Evolutionary conservation across 2,888 invertebrate species (phyloP).

Genomic region (Callyntrura guangdongensis): DNA sequence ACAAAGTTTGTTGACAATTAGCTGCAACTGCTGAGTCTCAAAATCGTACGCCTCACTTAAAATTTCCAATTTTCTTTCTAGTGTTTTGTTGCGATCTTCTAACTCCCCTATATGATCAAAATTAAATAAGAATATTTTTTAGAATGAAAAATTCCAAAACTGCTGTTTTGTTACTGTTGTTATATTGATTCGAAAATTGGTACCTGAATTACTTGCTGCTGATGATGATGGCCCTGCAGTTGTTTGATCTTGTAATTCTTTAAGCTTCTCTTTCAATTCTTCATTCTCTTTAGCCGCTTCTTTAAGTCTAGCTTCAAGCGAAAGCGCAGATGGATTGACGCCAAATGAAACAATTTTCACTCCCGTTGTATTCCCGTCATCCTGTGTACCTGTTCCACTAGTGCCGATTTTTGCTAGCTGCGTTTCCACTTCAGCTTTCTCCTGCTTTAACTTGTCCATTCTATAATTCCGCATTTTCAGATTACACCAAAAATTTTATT

Average conservation of each 20-base stretch:
- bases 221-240: neutral
- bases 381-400: neutral
- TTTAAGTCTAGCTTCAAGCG: constrained; percentile 81
- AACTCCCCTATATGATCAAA: constrained; percentile 68
- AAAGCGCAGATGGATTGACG: constrained; percentile 82
- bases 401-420: constrained; percentile 38
- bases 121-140: neutral
- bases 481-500: constrained; percentile 15
- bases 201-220: too few relatives aligned
- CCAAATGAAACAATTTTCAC: constrained; percentile 83
- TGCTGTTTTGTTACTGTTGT: constrained; percentile 1
- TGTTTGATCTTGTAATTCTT: constrained; percentile 72
- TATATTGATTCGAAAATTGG: too few relatives aligned
- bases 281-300: constrained; percentile 82
- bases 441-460: constrained; percentile 61
- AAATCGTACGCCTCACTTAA: constrained; percentile 82
- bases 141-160: neutral
- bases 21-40: constrained; percentile 82
- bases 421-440: constrained; percentile 54
- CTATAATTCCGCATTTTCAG: neutral
- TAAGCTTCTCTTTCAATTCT: constrained; percentile 80
- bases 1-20: constrained; percentile 81
- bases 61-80: constrained; percentile 81
- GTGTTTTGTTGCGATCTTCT: constrained; percentile 77
- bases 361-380: constrained; percentile 74